These are phyloP conservation scores for Rhipidura dahli DNA, from an alignment of 2,113 vertebrate genomes.

Conservation along the genomic window DNA sequence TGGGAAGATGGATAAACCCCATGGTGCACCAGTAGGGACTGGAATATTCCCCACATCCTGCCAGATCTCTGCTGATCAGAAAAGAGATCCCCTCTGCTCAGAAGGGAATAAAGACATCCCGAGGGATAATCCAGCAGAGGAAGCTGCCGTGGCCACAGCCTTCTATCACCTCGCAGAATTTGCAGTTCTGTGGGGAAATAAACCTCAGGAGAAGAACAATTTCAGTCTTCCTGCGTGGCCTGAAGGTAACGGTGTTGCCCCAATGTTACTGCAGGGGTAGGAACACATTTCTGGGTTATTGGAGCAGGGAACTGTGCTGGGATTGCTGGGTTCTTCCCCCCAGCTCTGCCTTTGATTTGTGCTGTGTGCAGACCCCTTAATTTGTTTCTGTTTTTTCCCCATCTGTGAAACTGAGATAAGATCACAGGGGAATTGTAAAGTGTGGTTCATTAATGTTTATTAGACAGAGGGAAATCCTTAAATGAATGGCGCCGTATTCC, in stretches of 20 bases:
- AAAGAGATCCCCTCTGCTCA: neutral
- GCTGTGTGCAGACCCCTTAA: constrained; percentile 17
- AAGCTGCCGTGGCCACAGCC: neutral
- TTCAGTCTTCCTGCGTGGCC: neutral
- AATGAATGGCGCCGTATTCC: constrained; percentile 18
- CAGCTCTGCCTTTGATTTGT: constrained; percentile 43
- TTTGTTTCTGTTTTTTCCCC: constrained; percentile 43
- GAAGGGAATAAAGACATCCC: neutral
- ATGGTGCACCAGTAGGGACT: neutral
- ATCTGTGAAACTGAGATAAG: constrained; percentile 41
- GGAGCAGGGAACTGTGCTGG: neutral
- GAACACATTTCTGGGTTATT: neutral
- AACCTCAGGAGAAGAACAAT: neutral
- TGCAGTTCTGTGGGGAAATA: neutral
- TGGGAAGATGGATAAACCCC: neutral
- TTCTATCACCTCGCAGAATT: neutral
- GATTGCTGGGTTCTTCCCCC: neutral
- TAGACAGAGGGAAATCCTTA: constrained; percentile 40
- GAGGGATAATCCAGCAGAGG: neutral
- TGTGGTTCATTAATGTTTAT: constrained; percentile 45
- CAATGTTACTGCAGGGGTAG: neutral
- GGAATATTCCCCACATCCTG: neutral
- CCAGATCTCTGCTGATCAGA: neutral
- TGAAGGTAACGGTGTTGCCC: neutral
- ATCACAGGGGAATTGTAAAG: constrained; percentile 14